Base-by-base conservation (phyloP, 2,113 vertebrate genomes). In the Bostrychus sinensis region DNA sequence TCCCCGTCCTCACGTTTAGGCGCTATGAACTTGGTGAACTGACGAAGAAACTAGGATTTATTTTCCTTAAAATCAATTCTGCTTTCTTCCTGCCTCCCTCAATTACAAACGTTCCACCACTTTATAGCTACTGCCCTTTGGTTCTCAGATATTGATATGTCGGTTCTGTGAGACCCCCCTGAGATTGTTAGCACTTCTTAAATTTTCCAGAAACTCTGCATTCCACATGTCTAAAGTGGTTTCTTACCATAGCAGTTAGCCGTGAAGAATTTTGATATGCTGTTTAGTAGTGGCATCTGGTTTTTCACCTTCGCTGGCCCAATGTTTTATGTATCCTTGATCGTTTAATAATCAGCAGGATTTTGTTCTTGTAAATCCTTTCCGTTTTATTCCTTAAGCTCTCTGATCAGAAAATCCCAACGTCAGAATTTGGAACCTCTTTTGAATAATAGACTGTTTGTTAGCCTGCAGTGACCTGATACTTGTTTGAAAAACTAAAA, bases 51-150 rank as follows among this genome's bases (percentile, higher is more conserved):
- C 66, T 57, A 71, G 63, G 72, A 86, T 82, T 84, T 85, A 80
- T 83, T 81, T 68, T 48, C 53, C 79, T 65, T 64, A 66, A 85
- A 51, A 90, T 89, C 77, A 75, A 71, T 86, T 88, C 80, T 70
- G 72, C 66, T 86, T 78, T 69, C 46, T 57, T 61, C 67, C 63
- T 23, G 60, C 57, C 65, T 53, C 59, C 51, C 42, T 64, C 46
- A 78, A 62, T 73, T 73, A 68, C 64, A 67, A 70, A 10, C 45
- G 53, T 55, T 72, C 60, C 68, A 60, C 39, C 4, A n/a, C 75
- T 80, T 85, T 82, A 77, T 5, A 61, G 55, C 63, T 62, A 48
- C 72, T 71, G 72, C 66, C 56, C 53, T 78, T 68, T 72, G 56
- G 53, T 53, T 41, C 67, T 73, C 39, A 50, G 51, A 76, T 75